phyloP scores from a whole-genome alignment of 1,140 invertebrate genomes.

The Leptinotarsa lineolata region DNA sequence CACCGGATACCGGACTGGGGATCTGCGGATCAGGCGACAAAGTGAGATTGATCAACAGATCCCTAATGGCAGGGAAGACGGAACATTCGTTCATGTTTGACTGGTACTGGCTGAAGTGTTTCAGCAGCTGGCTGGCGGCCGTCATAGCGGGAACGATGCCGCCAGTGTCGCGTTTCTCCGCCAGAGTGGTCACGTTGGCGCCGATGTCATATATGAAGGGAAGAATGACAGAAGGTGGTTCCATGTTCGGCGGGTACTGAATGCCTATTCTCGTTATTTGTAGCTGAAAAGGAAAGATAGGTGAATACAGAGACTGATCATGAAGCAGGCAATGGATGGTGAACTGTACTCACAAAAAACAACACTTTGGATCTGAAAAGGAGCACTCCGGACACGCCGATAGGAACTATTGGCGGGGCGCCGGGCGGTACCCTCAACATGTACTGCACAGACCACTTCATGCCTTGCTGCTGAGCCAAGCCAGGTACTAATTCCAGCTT shows the following conservation, averaged over 20 bases:
- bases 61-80: conserved; percentile 84
- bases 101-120: conserved; percentile 67
- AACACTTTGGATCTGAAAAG: conserved; percentile 84
- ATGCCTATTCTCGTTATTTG: conserved; percentile 79
- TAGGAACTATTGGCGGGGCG: conserved; percentile 79
- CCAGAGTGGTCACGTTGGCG: conserved; percentile 82
- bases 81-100: conserved; percentile 71
- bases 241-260: conserved; percentile 65
- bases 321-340: neutral
- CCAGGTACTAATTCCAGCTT: conserved; percentile 76
- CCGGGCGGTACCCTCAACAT: conserved; percentile 89
- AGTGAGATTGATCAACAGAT: conserved; percentile 79
- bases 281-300: conserved; percentile 62
- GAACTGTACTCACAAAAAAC: conserved; percentile 76
- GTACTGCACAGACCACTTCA: conserved; percentile 84
- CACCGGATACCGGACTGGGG: conserved; percentile 56
- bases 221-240: conserved; percentile 79
- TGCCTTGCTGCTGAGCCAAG: conserved; percentile 66
- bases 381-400: conserved; percentile 81
- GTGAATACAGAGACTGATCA: neutral
- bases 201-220: conserved; percentile 88
- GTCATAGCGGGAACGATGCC: conserved; percentile 65
- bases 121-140: conserved; percentile 69
- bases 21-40: conserved; percentile 62
- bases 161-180: conserved; percentile 72